Evolutionary conservation across 2,888 invertebrate genomes (phyloP).

Genomic region (Microchrysa polita): DNA sequence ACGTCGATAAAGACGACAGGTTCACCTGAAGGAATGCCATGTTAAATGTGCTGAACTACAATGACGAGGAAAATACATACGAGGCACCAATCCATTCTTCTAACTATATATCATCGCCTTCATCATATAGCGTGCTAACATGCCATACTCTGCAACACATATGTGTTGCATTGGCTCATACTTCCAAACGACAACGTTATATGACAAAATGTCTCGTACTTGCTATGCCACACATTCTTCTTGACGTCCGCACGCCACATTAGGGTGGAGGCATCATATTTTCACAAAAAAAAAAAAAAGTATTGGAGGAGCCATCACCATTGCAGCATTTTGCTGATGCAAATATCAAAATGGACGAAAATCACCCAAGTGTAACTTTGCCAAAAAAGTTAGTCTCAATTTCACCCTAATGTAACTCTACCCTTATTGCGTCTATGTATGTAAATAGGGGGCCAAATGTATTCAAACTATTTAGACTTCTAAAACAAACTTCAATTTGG

Average conservation of each 20-base stretch:
- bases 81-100: too few relatives aligned
- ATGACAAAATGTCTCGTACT: constrained; percentile 31
- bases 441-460: too few relatives aligned
- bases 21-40: constrained; percentile 30
- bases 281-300: neutral
- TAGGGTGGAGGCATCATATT: constrained; percentile 36
- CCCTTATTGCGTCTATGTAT: too few relatives aligned
- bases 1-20: constrained; percentile 14
- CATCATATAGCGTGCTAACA: constrained; percentile 18
- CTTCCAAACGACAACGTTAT: constrained; percentile 29
- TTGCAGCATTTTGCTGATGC: too few relatives aligned
- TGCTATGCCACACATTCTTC: constrained; percentile 41
- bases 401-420: too few relatives aligned
- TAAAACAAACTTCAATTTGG: neutral
- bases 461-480: neutral
- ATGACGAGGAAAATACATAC: neutral
- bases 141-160: neutral
- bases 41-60: neutral
- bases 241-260: constrained; percentile 38
- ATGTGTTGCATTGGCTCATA: neutral
- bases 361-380: neutral
- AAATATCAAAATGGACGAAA: neutral
- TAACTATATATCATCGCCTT: neutral
- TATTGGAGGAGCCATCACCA: too few relatives aligned
- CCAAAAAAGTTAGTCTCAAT: too few relatives aligned